Evolutionary conservation across 2,113 vertebrate genomes (phyloP).

Genomic region (Panurus biarmicus): DNA sequence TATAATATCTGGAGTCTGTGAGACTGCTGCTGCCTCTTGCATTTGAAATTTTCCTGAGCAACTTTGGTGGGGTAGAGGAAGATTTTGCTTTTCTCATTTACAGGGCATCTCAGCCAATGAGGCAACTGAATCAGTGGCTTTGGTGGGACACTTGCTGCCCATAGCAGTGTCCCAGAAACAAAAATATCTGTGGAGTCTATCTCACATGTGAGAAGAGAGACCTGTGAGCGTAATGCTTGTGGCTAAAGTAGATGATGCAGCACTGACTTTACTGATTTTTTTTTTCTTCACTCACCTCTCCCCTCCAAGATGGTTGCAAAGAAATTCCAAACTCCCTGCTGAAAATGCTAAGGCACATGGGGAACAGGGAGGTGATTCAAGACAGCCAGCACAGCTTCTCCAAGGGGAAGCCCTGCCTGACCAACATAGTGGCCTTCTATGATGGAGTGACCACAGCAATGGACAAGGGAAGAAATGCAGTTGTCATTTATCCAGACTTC

Average conservation of each 20-base stretch:
- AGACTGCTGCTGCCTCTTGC: not conserved
- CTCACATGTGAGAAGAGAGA: not conserved
- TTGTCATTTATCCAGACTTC: not conserved
- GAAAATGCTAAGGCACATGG: not conserved
- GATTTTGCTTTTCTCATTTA: constrained; percentile 5
- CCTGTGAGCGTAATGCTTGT: not conserved
- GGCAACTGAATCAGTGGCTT: not conserved
- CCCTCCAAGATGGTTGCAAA: not conserved
- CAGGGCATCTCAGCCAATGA: not conserved
- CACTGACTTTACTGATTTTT: not conserved
- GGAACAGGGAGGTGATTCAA: not conserved
- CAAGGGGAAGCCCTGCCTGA: not conserved
- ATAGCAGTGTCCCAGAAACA: not conserved
- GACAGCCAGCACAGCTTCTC: not conserved
- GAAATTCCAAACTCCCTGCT: not conserved
- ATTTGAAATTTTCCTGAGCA: constrained; percentile 1
- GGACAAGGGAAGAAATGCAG: not conserved
- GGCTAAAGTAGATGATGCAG: not conserved
- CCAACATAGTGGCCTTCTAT: not conserved
- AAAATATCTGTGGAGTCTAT: not conserved
- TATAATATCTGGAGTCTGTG: not conserved
- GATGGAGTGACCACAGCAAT: not conserved
- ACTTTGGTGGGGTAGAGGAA: not conserved
- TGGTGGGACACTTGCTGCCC: not conserved
- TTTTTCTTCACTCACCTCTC: fast-evolving